Base-by-base conservation (phyloP, 2,113 vertebrate genomes). In the Catharus minimus region DNA sequence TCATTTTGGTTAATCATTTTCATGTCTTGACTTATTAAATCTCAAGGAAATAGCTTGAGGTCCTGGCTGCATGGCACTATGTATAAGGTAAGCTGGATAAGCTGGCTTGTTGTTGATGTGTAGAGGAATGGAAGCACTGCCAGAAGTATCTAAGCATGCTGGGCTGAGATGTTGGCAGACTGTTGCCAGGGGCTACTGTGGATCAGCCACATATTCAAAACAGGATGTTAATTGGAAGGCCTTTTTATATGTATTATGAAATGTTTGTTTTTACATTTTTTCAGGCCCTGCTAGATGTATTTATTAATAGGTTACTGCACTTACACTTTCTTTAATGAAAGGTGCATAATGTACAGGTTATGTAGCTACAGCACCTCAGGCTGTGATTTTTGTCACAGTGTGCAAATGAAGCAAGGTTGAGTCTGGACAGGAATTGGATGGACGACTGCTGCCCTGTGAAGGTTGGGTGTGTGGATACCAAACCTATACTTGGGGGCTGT, bases 1-100 rank as follows among this genome's bases (percentile, higher is more conserved):
- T 95, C 73, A 52, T 81, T 82, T 96, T 96, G 93, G 93, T 97
- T 96, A 97, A 95, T 96, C 60, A 89, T 97, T 96, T 97, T 97
- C 95, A 67, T 96, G 93, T 93, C 89, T 86, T 96, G 96, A 97
- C 94, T 97, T 86, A 95, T 94, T 96, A 82, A 76, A 14, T 87
- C 93, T 96, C 82, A 89, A 94, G 79, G 84, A 97, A 97, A 97
- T 95, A 96, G 82, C 86, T 96, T 50, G 84, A 88, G 90, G 89
- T 97, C 90, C 78, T 95, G 82, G 84, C 84, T 39, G 7, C 62
- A 33, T 60, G 88, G 73, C 57, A 6, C 23, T 95, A 15, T 82
- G 82, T 87, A 96, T 96, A 94, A 92, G 86, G 89, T 68, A 95
- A 93, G 61, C 77, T 94, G 95, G 95, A 89, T 95, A 95, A 95